Conservation (phyloP, 1,140 invertebrate genomes). For the Steinernema feltiae region DNA sequence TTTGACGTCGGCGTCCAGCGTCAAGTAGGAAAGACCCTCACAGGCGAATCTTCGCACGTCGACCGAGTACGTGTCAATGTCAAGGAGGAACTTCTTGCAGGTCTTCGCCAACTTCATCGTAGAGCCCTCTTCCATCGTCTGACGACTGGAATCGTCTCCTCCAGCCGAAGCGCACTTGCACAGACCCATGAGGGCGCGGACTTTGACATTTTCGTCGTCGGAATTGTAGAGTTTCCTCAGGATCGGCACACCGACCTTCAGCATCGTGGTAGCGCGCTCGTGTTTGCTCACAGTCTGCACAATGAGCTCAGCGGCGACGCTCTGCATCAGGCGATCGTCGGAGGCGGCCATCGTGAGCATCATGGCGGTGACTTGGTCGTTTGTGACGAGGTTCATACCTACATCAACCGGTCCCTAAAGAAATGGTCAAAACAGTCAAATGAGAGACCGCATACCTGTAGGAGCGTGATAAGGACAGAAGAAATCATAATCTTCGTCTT, state of each 20-base stretch:
- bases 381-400: slow-evolving; percentile 81
- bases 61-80: slow-evolving; percentile 48
- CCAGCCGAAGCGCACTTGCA: slow-evolving; percentile 93
- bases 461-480: slow-evolving; percentile 79
- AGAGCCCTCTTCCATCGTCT: slow-evolving; percentile 89
- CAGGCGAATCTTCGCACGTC: slow-evolving; percentile 65
- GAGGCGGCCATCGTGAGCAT: slow-evolving; percentile 91
- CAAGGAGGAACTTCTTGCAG: slow-evolving; percentile 67
- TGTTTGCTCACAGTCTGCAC: slow-evolving; percentile 83
- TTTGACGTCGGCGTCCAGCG: slow-evolving; percentile 95
- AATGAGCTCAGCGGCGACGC: slow-evolving; percentile 53
- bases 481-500: slow-evolving; percentile 65
- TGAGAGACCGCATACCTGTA: too few species aligned
- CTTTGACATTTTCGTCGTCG: slow-evolving; percentile 78
- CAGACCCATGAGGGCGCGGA: slow-evolving; percentile 68
- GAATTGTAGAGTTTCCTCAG: slow-evolving; percentile 86
- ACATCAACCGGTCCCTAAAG: slow-evolving; percentile 87
- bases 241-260: slow-evolving; percentile 83
- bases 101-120: slow-evolving; percentile 85
- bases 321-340: slow-evolving; percentile 63
- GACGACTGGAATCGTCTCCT: slow-evolving; percentile 85
- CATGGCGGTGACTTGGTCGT: slow-evolving; percentile 89
- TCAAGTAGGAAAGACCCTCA: slow-evolving; percentile 92
- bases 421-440: too few species aligned
- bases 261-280: slow-evolving; percentile 85